These are phyloP conservation scores for Pterobdella sp. DNA, from an alignment of 2,888 invertebrate genomes.

Conservation along the genomic window DNA sequence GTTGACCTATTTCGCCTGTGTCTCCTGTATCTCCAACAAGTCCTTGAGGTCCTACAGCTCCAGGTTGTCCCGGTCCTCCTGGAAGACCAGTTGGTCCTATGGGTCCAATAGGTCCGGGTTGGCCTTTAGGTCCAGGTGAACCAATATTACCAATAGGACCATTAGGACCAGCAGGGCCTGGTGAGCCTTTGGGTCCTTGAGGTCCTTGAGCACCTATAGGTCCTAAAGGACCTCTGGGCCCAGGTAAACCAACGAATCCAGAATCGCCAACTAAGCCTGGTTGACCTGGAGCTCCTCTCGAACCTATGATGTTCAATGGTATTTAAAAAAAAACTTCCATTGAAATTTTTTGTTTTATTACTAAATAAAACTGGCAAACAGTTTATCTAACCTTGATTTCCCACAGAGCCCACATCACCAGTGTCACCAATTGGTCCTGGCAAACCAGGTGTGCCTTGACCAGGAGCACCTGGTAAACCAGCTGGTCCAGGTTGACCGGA, in stretches of 20 bases:
- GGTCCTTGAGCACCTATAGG: constrained; percentile 31
- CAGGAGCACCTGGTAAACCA: constrained; percentile 29
- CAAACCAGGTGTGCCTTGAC: constrained; percentile 28
- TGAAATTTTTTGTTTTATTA: neutral
- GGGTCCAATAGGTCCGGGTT: constrained; percentile 29
- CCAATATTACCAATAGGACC: constrained; percentile 33
- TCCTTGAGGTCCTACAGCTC: constrained; percentile 27
- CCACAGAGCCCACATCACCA: constrained; percentile 27
- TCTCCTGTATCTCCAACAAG: constrained; percentile 17
- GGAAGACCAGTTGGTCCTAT: constrained; percentile 28
- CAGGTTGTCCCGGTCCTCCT: constrained; percentile 29
- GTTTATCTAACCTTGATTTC: constrained; percentile 10
- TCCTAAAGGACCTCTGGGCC: constrained; percentile 28
- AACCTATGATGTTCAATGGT: neutral
- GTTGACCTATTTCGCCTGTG: constrained; percentile 17
- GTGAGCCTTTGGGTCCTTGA: constrained; percentile 32
- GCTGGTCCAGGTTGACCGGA: constrained; percentile 28
- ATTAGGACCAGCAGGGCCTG: constrained; percentile 33
- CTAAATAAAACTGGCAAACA: neutral
- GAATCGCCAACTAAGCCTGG: constrained; percentile 23
- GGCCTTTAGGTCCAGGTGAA: constrained; percentile 27
- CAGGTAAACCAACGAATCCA: constrained; percentile 29
- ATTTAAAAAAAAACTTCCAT: neutral
- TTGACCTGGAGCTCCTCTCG: constrained; percentile 33
- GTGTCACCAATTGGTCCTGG: constrained; percentile 28